phyloP scores from a whole-genome alignment of 2,113 vertebrate species.

The Arvicanthis niloticus region DNA sequence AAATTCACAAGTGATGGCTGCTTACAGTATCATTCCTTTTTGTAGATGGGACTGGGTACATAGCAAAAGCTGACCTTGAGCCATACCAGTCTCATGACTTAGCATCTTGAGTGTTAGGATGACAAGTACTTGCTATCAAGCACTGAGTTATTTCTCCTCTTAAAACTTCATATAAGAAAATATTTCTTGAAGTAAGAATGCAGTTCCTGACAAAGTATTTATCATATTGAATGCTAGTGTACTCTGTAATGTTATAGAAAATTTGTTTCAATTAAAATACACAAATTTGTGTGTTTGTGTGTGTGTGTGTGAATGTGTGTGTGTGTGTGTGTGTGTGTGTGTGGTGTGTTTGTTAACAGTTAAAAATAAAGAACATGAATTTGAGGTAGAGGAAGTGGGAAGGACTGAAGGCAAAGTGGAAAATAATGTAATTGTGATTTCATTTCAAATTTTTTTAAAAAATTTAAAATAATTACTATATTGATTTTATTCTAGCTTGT shows the following conservation, averaged over 20 bases:
- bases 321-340: no score
- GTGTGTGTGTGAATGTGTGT: background rate
- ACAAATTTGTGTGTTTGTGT: background rate
- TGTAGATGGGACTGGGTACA: background rate
- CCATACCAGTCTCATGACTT: background rate
- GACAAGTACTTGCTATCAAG: background rate
- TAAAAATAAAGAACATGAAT: background rate
- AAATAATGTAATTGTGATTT: background rate
- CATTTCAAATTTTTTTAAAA: background rate
- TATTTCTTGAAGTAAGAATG: background rate
- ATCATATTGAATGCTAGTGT: background rate
- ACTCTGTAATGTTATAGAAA: background rate
- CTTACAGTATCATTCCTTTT: background rate
- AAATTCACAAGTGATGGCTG: background rate
- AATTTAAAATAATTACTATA: background rate
- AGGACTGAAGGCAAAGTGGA: background rate
- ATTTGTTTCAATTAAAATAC: background rate
- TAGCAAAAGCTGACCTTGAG: background rate
- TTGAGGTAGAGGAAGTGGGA: background rate
- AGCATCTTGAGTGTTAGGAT: background rate
- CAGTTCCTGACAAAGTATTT: background rate
- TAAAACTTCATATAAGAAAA: background rate
- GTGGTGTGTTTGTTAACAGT: background rate
- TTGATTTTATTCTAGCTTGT: background rate
- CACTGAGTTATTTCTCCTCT: background rate